Evolutionary conservation across 2,888 invertebrate genomes (phyloP), one percentile per base, ranked within the genome.

Genomic region (Hemistola chrysoprasaria): DNA sequence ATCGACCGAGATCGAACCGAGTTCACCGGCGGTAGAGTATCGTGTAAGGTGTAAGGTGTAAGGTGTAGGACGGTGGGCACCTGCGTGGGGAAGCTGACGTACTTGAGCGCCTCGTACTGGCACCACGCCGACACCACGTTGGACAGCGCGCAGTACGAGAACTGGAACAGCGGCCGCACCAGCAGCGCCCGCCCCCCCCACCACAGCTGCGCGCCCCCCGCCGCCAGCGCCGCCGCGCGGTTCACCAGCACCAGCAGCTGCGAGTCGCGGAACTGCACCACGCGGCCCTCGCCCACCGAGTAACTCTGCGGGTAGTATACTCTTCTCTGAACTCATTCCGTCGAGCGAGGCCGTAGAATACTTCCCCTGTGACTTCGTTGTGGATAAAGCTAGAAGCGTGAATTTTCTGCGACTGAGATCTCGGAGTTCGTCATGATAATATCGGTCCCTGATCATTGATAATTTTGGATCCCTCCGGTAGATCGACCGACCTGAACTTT

Each of bases 81-180:
- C 91, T 99, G 98, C 30, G 98, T 97, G 1, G 99, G 99, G 78
- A 99, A 99, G 70, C 96, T 98, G 65, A 99, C 97, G 80, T 95
- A 99, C 79, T 99, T 99, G 28, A 99, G 90, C 10, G 99, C 99
- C 85, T 99, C 99, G 76, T 99, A 99, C 83, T 99, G 99, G 81
- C 98, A 99, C 99, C 99, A 99, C 30, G 98, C 98, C 74, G 98
- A 98, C 92, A 99, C 92, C 52, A 99, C 96, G 80, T 99, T 99
- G 8, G 98, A 97, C 65, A 99, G 93, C 2, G 98, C 97, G 70
- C 98, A 97, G 88, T 94, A 99, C 0, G 95, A 95, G 83, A 98
- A 99, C 85, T 97, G 96, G 82, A 97, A 98, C 6, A 98, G 90
- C 0, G 99, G 98, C 36, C 96, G 95, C 11, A 92, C 92, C 64